Base-by-base conservation (phyloP, 2,113 vertebrate genomes). In the Spizaetus ornatus region DNA sequence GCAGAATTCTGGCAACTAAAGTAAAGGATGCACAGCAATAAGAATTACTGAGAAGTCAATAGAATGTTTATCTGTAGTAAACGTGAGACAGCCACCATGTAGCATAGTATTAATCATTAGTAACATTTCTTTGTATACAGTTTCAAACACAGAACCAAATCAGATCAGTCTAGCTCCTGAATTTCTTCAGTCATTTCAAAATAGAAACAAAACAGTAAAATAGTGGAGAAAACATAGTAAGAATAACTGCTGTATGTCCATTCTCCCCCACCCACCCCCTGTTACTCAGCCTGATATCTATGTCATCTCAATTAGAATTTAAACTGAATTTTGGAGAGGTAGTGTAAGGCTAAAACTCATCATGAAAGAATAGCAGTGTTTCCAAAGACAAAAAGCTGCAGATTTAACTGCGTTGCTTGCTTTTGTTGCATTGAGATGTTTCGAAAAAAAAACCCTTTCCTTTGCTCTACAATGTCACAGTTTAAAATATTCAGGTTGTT, bases 401-500 rank as follows among this genome's bases (percentile, higher is more conserved):
- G 63, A 45, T 53, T 27, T 27, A 80, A 78, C 47, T 77, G 25
- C 13, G 13, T 11, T 66, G 20, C 88, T 81, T 95, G 38, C 80
- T 58, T 82, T 78, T 94, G 42, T 78, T 77, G 58, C 81, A n/a
- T 61, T 1, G 3, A 65, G 88, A 92, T 93, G 82, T 96, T 97
- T 78, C 20, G 31, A 82, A 90, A 52, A 40, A 27, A 27, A 52
- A 50, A 0, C 23, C 48, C 31, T 88, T 88, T 90, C 58, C 65
- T 84, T 95, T 84, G 36, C 66, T 97, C 65, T 77, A 66, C 85
- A 86, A 43, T 90, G 77, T 93, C 90, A 69, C 62, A 20, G 61
- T 84, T 94, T 97, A 82, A 98, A 98, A 98, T 96, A 97, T 96
- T 97, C 90, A 92, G 95, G 89, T 97, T 97, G 74, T 71, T 95